These are phyloP conservation scores for Siniperca scherzeri DNA, from an alignment of 2,797 vertebrate species.

Conservation along the genomic window DNA sequence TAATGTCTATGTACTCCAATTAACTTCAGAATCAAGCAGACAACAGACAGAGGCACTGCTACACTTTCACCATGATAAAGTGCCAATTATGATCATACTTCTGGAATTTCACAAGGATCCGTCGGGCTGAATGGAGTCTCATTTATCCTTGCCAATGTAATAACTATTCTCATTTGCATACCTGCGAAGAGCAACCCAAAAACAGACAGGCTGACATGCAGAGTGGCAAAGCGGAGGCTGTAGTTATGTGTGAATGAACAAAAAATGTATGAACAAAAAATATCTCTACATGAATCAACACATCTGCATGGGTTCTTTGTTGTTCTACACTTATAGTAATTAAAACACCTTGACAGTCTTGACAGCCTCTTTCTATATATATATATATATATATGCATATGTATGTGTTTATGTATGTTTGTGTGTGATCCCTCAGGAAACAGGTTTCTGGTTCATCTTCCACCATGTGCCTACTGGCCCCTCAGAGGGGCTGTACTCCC, in stretches of 20 bases:
- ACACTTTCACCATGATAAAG: constrained; percentile 51
- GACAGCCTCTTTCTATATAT: neutral
- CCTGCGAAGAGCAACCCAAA: constrained; percentile 31
- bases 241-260: neutral
- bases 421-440: constrained; percentile 88
- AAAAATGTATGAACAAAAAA: neutral
- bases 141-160: constrained; percentile 38
- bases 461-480: constrained; percentile 96
- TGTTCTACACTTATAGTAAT: neutral
- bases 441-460: constrained; percentile 98
- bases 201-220: constrained; percentile 35
- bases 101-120: constrained; percentile 45
- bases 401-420: neutral
- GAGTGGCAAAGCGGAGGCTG: neutral
- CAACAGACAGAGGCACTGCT: constrained; percentile 35
- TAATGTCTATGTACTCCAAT: constrained; percentile 62
- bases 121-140: constrained; percentile 16
- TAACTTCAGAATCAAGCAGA: constrained; percentile 54
- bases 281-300: neutral
- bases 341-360: neutral
- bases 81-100: constrained; percentile 60
- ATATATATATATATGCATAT: neutral
- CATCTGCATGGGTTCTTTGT: neutral
- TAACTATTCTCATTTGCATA: constrained; percentile 60
- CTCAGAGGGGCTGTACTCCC: constrained; percentile 93